phyloP scores from a whole-genome alignment of 2,113 vertebrate species.

The Neolamprologus cancellatus region DNA sequence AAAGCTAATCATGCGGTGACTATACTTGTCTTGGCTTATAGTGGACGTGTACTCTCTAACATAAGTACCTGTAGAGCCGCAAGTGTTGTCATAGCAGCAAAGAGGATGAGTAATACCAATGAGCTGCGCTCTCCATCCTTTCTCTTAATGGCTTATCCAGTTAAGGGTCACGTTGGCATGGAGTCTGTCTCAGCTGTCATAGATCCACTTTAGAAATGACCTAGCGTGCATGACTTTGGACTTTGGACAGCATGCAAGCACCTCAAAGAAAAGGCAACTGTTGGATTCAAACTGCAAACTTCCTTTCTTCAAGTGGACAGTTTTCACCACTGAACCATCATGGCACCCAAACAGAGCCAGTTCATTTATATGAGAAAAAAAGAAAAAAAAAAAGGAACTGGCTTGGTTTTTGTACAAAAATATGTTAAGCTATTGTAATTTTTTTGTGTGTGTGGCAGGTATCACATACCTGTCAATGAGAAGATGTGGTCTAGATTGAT shows the following conservation, averaged over 20 bases:
- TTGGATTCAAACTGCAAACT: background rate
- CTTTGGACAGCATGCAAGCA: background rate
- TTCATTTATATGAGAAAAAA: background rate
- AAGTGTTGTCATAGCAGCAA: background rate
- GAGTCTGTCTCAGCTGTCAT: background rate
- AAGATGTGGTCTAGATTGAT: background rate
- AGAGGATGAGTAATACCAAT: background rate
- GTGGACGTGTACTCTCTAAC: background rate
- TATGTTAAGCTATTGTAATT: background rate
- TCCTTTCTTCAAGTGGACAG: background rate
- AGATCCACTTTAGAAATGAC: background rate
- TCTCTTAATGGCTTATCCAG: background rate
- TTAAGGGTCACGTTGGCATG: background rate
- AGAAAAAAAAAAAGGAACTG: background rate
- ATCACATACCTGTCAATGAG: background rate
- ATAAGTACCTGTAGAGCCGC: background rate
- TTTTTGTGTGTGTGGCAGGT: background rate
- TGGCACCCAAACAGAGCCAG: background rate
- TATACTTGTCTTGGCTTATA: background rate
- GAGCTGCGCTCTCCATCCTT: background rate
- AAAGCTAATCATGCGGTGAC: background rate
- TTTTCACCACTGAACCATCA: background rate
- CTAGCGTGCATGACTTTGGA: background rate
- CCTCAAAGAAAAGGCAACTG: background rate
- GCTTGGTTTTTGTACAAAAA: background rate